phyloP scores from a whole-genome alignment of 2,888 invertebrate genomes.

The Chorisops tibialis region DNA sequence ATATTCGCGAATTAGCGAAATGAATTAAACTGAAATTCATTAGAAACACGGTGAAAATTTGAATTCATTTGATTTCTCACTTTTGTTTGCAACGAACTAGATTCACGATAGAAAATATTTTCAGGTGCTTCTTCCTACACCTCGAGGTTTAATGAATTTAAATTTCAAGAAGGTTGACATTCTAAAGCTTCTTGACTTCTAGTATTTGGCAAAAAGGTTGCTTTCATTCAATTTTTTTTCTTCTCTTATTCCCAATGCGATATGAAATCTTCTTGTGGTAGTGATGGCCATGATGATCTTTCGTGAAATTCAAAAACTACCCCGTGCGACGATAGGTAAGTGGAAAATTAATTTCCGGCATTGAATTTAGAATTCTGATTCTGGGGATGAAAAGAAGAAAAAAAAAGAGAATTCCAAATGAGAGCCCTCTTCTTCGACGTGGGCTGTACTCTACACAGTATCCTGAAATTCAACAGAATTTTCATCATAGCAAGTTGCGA shows the following conservation, averaged over 20 bases:
- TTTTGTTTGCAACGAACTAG: too few relatives aligned
- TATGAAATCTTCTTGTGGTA: not conserved
- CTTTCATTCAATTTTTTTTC: conserved; percentile 17
- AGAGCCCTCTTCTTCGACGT: conserved; percentile 28
- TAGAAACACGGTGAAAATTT: too few relatives aligned
- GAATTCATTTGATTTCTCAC: too few relatives aligned
- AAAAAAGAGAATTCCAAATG: conserved; percentile 31
- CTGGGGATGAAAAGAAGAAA: too few relatives aligned
- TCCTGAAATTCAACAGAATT: conserved; percentile 7
- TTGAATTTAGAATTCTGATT: conserved; percentile 32
- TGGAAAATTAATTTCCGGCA: conserved; percentile 34
- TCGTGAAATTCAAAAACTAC: too few relatives aligned
- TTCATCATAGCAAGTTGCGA: not conserved
- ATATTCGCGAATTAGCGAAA: too few relatives aligned
- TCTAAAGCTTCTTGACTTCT: not conserved
- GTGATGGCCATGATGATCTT: conserved; percentile 2
- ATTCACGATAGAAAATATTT: too few relatives aligned
- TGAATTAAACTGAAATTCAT: too few relatives aligned
- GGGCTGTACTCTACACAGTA: too few relatives aligned
- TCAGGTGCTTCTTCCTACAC: too few relatives aligned
- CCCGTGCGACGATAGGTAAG: conserved; percentile 13
- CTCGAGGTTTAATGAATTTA: too few relatives aligned
- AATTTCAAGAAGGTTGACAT: too few relatives aligned
- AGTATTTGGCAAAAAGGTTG: conserved; percentile 5
- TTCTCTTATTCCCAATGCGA: conserved; percentile 15